Percentiles rank a stretch among this genome's conserved stretches.
These are phyloP conservation scores for Gasteruption jaculator DNA, from an alignment of 2,888 invertebrate species.

Conservation along the genomic window DNA sequence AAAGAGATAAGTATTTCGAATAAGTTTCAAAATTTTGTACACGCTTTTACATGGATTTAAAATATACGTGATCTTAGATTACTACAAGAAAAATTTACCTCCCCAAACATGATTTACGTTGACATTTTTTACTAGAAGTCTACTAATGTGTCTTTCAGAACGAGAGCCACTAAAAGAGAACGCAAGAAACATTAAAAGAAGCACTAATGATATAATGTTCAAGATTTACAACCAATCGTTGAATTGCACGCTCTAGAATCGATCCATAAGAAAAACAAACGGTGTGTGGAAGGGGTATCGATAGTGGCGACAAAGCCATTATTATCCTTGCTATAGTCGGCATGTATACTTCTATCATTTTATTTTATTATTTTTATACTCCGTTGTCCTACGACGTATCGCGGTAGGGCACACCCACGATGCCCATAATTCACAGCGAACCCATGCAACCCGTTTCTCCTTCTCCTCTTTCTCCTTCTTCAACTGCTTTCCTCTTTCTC, in stretches of 20 bases:
- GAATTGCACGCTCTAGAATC: constrained; percentile 35
- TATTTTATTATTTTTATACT: constrained; percentile 38
- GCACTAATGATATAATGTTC: constrained; percentile 29
- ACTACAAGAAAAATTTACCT: too few relatives aligned
- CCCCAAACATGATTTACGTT: too few relatives aligned
- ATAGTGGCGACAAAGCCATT: constrained; percentile 29
- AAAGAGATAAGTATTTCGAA: too few relatives aligned
- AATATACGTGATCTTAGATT: too few relatives aligned
- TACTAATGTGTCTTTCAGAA: too few relatives aligned
- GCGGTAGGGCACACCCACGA: constrained; percentile 33
- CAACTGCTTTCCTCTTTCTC: not conserved
- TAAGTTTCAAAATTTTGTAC: too few relatives aligned
- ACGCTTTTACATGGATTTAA: too few relatives aligned
- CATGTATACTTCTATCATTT: too few relatives aligned
- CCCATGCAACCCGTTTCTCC: constrained; percentile 27
- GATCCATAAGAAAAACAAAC: constrained; percentile 27
- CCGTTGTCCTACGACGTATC: constrained; percentile 25
- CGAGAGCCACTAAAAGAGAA: too few relatives aligned
- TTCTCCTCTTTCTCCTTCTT: constrained; percentile 8
- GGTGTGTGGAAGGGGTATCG: constrained; percentile 19
- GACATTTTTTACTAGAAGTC: too few relatives aligned
- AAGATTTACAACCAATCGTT: constrained; percentile 45
- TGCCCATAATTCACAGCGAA: constrained; percentile 37
- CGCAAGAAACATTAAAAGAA: constrained; percentile 31
- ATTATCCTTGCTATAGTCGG: constrained; percentile 28